phyloP scores from a whole-genome alignment of 1,140 invertebrate genomes.

The Drosophila funebris region DNA sequence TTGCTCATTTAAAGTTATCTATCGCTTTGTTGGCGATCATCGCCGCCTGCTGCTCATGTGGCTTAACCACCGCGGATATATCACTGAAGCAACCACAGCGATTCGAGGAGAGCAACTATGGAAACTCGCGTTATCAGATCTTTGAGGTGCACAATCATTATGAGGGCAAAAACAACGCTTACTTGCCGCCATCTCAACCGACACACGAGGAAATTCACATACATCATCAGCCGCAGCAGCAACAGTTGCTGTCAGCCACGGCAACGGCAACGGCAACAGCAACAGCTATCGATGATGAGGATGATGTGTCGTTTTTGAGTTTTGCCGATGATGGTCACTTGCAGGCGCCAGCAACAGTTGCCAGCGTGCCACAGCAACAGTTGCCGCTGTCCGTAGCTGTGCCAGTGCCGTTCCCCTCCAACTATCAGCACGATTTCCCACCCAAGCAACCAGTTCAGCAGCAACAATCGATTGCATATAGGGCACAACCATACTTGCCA shows the following conservation, averaged over 20 bases:
- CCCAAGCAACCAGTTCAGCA: conserved; percentile 19
- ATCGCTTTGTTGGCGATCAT: conserved; percentile 56
- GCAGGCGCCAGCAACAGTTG: conserved; percentile 18
- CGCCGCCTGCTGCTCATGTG: conserved; percentile 51
- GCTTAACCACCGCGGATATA: conserved; percentile 61
- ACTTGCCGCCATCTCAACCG: conserved; percentile 44
- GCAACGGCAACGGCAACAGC: neutral
- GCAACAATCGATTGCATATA: conserved; percentile 14
- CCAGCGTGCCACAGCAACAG: conserved; percentile 12
- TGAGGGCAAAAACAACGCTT: conserved; percentile 39
- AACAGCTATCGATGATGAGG: conserved; percentile 19
- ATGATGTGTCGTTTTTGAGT: conserved; percentile 61
- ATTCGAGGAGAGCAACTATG: conserved; percentile 70
- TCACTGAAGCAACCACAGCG: conserved; percentile 55
- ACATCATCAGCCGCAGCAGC: conserved; percentile 30
- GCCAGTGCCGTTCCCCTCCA: conserved; percentile 71
- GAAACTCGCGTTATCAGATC: conserved; percentile 69
- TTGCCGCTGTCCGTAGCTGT: conserved; percentile 10
- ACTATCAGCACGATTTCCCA: conserved; percentile 72
- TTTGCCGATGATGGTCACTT: conserved; percentile 40
- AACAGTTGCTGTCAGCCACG: conserved; percentile 13
- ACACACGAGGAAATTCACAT: conserved; percentile 53
- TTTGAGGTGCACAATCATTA: conserved; percentile 79
- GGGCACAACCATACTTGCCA: conserved; percentile 44
- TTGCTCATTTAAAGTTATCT: conserved; percentile 48